Evolutionary conservation across 2,113 vertebrate genomes (phyloP).

Genomic region (Heloderma charlesbogerti): DNA sequence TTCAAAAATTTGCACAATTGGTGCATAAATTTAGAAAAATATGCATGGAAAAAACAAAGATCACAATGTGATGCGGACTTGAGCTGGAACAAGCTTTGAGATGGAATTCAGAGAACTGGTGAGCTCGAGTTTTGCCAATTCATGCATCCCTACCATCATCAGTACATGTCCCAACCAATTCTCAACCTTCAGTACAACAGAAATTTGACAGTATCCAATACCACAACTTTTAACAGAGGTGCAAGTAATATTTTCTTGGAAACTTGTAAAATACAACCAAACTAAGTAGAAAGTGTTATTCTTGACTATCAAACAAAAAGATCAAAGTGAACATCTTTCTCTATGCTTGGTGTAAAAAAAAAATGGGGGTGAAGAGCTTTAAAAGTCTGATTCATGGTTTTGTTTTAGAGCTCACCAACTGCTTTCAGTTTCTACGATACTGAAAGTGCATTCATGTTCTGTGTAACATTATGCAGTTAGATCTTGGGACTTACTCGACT

Average conservation of each 20-base stretch:
- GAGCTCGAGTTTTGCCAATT: too few relatives aligned
- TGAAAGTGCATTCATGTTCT: background rate
- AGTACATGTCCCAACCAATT: background rate
- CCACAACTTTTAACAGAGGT: background rate
- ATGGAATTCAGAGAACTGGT: too few relatives aligned
- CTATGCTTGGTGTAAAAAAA: background rate
- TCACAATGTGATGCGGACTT: too few relatives aligned
- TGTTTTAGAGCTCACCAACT: background rate
- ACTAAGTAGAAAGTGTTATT: background rate
- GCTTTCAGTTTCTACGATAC: background rate
- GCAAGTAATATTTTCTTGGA: background rate
- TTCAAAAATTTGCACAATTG: too few relatives aligned
- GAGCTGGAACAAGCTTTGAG: too few relatives aligned
- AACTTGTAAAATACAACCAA: background rate
- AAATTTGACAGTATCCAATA: background rate
- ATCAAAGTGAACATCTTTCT: background rate
- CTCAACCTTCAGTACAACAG: background rate
- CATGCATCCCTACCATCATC: background rate
- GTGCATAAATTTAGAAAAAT: too few relatives aligned
- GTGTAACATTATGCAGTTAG: background rate
- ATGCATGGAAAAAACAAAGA: too few relatives aligned
- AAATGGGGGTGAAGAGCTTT: background rate
- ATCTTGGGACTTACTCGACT: background rate
- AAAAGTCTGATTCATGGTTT: background rate
- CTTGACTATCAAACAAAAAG: background rate